Conservation (phyloP, 1,140 invertebrate genomes). For the Drosophila sturtevanti region DNA sequence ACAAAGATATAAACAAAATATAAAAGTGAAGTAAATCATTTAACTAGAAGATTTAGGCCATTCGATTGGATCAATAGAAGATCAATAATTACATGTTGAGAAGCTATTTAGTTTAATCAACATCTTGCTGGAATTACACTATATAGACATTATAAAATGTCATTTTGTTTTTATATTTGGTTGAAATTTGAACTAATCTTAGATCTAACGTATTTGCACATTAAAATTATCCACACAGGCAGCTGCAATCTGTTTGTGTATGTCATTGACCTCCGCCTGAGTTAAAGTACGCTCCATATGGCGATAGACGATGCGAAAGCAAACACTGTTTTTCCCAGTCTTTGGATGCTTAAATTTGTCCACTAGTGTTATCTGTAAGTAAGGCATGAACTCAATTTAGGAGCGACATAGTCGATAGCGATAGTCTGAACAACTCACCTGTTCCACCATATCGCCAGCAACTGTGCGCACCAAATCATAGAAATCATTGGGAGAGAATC, state of each 20-base stretch:
- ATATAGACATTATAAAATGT: no score
- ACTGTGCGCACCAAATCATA: slow-evolving; percentile 95
- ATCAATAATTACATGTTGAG: no score
- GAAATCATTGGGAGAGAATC: slow-evolving; percentile 93
- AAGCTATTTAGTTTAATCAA: no score
- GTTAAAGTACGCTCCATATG: slow-evolving; percentile 95
- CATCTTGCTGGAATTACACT: no score
- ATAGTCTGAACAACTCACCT: slow-evolving; percentile 85
- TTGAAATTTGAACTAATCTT: slow-evolving; percentile 41
- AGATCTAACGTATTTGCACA: slow-evolving; percentile 87
- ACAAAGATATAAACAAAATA: no score
- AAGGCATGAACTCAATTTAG: not conserved
- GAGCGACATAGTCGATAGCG: no score
- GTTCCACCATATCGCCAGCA: slow-evolving; percentile 96
- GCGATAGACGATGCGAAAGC: slow-evolving; percentile 96
- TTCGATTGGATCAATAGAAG: no score
- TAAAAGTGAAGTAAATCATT: no score
- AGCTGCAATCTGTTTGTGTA: slow-evolving; percentile 92
- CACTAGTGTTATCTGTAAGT: slow-evolving; percentile 88
- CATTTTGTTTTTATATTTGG: slow-evolving; percentile 25
- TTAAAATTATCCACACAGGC: slow-evolving; percentile 86
- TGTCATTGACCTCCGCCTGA: slow-evolving; percentile 92
- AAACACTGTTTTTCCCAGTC: slow-evolving; percentile 91
- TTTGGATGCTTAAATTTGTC: slow-evolving; percentile 96
- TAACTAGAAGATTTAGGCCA: no score